Base-by-base conservation (phyloP, 2,797 vertebrate genomes). In the Phrynocephalus guinanensis region DNA sequence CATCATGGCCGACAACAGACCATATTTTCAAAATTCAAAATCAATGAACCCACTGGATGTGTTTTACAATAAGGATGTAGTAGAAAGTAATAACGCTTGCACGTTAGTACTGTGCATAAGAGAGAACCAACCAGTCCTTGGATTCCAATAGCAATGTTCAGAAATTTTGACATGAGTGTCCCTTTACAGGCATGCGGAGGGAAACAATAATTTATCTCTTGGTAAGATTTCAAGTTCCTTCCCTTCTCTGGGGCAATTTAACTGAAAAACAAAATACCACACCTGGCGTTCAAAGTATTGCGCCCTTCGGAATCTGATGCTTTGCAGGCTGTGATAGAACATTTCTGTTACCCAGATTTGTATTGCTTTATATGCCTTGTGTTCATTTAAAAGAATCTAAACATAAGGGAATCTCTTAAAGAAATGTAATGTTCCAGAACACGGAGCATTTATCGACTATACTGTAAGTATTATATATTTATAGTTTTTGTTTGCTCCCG, bases 261-360 rank as follows among this genome's bases (percentile, higher is more conserved):
- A 72, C 20, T 72, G 68, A 80, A 86, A 81, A 81, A 80, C 68
- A 72, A 44, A 63, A 63, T 66, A 33, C 28, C 52, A 86, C 48
- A 73, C 68, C 68, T 83, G 16, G 24, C 24, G 56, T 52, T 50
- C 30, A 67, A 60, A 82, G 63, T 50, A 68, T 72, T 76, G 56
- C 26, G 16, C 71, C 50, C n/a, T 44, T 67, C 38, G 56, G 24
- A 38, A 73, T 73, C 8, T 73, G 50, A 67, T 76, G 20, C 28
- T 86, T 68, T 18, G 28, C 24, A 22, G 50, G 50, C 50, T 50
- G 79, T 50, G 26, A 63, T n/a, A 78, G 26, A 76, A n/a, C 63
- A 76, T 67, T 66, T 48, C 18, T 38, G 68, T 71, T 78, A 52
- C 68, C 66, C 28, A 30, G 30, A 24, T 82, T 50, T 30, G n/a